Conservation (phyloP, 2,797 vertebrate species). For the Oceanodroma leucorhoa region DNA sequence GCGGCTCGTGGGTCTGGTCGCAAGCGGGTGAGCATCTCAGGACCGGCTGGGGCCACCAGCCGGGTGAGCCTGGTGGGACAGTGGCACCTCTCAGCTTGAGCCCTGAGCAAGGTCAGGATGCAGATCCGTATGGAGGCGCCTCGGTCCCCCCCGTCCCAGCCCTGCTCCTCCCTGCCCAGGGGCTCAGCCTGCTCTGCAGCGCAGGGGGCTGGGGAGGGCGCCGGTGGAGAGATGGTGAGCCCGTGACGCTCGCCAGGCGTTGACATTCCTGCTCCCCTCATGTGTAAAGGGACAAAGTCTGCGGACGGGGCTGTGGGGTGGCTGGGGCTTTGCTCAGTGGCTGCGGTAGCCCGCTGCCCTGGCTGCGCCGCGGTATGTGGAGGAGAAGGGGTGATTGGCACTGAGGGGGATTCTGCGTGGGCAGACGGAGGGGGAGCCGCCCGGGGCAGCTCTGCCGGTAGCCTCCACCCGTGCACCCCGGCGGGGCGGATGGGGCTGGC, state of each 20-base stretch:
- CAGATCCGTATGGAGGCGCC: fast-evolving
- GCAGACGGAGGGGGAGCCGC: background rate
- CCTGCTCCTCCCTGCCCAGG: background rate
- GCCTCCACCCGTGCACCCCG: background rate
- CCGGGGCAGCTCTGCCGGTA: background rate
- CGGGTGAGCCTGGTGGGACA: fast-evolving
- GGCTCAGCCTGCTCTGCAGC: background rate
- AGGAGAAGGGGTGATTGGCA: background rate
- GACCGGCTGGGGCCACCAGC: background rate
- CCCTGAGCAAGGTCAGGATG: background rate
- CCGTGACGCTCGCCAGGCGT: background rate
- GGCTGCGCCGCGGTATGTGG: background rate
- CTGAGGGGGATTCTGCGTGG: fast-evolving
- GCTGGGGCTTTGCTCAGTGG: background rate
- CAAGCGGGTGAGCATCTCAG: background rate
- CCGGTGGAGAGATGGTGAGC: background rate
- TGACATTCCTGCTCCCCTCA: constrained; percentile 59
- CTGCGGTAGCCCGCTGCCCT: background rate
- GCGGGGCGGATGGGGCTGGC: background rate
- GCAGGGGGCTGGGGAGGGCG: background rate
- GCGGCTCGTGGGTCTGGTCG: fast-evolving
- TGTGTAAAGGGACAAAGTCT: constrained; percentile 64
- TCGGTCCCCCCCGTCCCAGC: background rate
- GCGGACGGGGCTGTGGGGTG: background rate
- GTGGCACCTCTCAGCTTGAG: background rate